Percentiles rank a stretch among this genome's conserved stretches.
Evolutionary conservation across 2,797 vertebrate genomes (phyloP).

Genomic region (Cryptoprocta ferox): DNA sequence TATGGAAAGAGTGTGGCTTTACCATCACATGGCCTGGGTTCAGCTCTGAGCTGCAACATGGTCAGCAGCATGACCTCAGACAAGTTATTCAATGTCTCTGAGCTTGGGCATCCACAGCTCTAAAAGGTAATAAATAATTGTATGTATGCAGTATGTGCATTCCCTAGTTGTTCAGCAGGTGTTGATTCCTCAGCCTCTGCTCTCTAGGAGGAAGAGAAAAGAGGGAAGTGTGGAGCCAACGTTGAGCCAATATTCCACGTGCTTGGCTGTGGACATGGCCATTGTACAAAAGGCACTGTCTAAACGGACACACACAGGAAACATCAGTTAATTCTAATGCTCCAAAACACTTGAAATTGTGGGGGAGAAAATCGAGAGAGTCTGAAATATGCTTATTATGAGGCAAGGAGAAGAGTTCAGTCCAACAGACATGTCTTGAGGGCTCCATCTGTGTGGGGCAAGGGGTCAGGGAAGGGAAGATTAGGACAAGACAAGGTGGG

Average conservation of each 20-base stretch:
- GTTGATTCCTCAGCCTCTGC: background rate
- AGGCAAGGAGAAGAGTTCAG: background rate
- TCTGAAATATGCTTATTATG: background rate
- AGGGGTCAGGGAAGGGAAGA: background rate
- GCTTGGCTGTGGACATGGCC: background rate
- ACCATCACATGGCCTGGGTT: background rate
- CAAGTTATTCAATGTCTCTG: no score
- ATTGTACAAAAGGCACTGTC: background rate
- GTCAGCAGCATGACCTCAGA: background rate
- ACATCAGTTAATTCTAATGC: background rate
- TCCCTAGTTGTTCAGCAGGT: background rate
- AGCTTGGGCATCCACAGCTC: background rate
- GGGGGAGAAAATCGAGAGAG: background rate
- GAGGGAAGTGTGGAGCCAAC: background rate
- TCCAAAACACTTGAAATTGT: background rate
- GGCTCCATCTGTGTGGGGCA: background rate
- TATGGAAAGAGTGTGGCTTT: background rate
- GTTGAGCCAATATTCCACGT: fast-evolving
- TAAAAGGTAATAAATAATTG: background rate
- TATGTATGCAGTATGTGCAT: fast-evolving
- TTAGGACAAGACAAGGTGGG: background rate
- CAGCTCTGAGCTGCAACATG: background rate
- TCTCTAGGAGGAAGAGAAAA: background rate
- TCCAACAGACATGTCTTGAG: background rate
- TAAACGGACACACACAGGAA: background rate